phyloP scores from a whole-genome alignment of 2,113 vertebrate genomes.

The Brachyhypopomus occidentalis region DNA sequence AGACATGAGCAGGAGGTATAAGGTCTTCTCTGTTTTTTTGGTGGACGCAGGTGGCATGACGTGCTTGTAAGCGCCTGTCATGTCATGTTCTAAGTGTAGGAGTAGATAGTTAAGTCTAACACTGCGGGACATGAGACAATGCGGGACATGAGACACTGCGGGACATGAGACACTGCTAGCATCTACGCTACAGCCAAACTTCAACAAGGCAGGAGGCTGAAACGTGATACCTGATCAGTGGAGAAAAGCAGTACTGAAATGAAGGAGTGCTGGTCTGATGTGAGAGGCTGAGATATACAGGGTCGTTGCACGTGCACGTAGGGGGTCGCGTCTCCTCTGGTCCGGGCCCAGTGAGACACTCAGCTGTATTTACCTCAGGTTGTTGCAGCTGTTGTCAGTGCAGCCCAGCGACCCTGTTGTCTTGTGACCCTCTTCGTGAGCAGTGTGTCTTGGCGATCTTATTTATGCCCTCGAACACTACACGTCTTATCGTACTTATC shows the following conservation, averaged over 20 bases:
- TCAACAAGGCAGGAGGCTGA: neutral
- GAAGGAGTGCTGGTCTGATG: neutral
- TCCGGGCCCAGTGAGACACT: constrained; percentile 33
- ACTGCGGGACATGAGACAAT: no score
- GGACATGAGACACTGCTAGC: no score
- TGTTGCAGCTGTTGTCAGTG: constrained; percentile 37
- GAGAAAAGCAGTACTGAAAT: neutral
- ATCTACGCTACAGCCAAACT: no score
- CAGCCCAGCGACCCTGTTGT: no score
- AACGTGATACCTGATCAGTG: neutral
- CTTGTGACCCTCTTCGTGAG: constrained; percentile 28
- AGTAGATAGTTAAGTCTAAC: no score
- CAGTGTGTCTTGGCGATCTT: neutral
- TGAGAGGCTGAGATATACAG: neutral
- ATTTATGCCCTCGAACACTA: neutral
- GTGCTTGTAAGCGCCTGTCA: no score
- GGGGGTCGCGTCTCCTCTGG: constrained; percentile 17
- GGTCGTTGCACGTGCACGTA: neutral
- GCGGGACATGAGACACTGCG: no score
- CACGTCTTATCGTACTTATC: neutral
- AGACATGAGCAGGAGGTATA: no score
- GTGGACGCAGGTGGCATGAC: no score
- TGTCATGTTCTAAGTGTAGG: no score
- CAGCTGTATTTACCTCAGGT: constrained; percentile 45
- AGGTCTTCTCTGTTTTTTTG: no score